Percentiles rank a stretch among this genome's conserved stretches.
These are phyloP conservation scores for Cistogaster globosa DNA, from an alignment of 2,888 invertebrate genomes.

Conservation along the genomic window DNA sequence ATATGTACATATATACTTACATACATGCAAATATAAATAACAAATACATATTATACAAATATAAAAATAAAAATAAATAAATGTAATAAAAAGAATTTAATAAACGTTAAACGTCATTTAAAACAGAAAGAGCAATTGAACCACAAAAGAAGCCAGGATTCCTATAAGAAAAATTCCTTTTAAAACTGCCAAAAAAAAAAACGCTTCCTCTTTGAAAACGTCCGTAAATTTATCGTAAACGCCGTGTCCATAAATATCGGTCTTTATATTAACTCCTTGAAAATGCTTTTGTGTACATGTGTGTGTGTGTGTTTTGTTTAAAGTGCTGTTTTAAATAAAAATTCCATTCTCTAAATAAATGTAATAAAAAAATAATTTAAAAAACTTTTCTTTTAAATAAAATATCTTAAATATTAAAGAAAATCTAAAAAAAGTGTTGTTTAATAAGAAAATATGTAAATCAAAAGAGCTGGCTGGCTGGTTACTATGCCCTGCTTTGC, in stretches of 20 bases:
- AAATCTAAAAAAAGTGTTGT: constrained; percentile 40
- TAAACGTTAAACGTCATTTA: constrained; percentile 22
- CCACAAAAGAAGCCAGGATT: constrained; percentile 28
- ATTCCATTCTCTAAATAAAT: background rate
- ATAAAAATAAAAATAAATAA: constrained; percentile 33
- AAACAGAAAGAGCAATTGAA: constrained; percentile 17
- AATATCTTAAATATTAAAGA: constrained; percentile 14
- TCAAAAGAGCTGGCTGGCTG: background rate
- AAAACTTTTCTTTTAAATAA: constrained; percentile 11
- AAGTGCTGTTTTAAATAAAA: constrained; percentile 21
- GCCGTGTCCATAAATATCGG: constrained; percentile 38
- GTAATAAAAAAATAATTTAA: constrained; percentile 10
- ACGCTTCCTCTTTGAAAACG: constrained; percentile 55
- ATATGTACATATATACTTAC: background rate
- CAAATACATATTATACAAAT: constrained; percentile 45
- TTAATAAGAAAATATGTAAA: constrained; percentile 30
- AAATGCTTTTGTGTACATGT: background rate
- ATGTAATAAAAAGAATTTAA: constrained; percentile 25
- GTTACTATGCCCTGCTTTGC: too few species aligned
- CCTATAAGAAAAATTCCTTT: constrained; percentile 45
- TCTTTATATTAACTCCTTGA: constrained; percentile 6
- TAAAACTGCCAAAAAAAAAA: background rate
- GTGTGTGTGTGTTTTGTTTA: constrained; percentile 1
- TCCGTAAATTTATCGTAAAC: constrained; percentile 31
- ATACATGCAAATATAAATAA: constrained; percentile 31